Percentiles rank a stretch among this genome's conserved stretches.
Evolutionary conservation across 2,113 vertebrate genomes (phyloP).

Genomic region (Pteropus alecto): DNA sequence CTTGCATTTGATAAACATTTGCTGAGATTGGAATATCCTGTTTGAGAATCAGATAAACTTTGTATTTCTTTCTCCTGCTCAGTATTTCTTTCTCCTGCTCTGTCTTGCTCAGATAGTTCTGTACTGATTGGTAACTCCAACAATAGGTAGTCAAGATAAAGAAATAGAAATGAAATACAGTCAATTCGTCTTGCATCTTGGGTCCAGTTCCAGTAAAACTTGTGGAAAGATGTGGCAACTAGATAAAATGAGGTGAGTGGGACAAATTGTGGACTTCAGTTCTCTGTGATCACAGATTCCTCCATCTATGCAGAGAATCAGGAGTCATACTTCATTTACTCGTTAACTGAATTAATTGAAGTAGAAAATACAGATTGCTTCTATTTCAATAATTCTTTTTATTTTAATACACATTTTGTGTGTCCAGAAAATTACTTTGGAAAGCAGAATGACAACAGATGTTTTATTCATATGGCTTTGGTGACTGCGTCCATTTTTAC

Average conservation of each 20-base stretch:
- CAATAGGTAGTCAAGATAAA: neutral
- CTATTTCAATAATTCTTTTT: neutral
- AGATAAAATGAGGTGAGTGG: neutral
- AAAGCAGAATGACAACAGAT: neutral
- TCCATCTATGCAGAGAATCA: neutral
- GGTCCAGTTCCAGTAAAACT: neutral
- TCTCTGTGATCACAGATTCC: neutral
- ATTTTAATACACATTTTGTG: neutral
- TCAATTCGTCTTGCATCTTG: neutral
- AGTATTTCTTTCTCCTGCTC: neutral
- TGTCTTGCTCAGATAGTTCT: neutral
- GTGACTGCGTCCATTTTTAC: neutral
- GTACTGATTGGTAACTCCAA: neutral
- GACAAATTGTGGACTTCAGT: neutral
- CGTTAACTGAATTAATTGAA: neutral
- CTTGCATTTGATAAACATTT: neutral
- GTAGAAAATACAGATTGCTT: neutral
- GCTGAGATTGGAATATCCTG: neutral
- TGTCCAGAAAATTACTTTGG: neutral
- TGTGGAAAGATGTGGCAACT: neutral
- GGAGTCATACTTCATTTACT: neutral
- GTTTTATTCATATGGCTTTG: neutral
- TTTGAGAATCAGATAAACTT: neutral
- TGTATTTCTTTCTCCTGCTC: neutral
- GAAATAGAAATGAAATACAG: neutral